Base-by-base conservation (phyloP, 2,888 invertebrate genomes). In the Coleophora deauratella region DNA sequence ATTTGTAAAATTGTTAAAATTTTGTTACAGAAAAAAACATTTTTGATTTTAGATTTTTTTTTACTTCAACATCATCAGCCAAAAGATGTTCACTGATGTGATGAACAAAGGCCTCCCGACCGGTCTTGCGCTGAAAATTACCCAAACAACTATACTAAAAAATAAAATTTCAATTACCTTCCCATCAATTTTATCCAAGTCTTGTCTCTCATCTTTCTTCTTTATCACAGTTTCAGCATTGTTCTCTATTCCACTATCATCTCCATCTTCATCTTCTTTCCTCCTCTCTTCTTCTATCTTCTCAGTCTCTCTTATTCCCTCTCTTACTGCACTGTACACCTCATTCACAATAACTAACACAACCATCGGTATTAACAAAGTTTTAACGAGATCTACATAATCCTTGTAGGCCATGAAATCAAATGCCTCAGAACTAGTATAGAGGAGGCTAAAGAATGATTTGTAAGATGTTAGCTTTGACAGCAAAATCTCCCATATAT, bases 371-470 rank as follows among this genome's bases (percentile, higher is more conserved):
- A 91, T 68, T 0, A 93, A 58, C 3, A 89, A 66, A 0, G 91
- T 89, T 38, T 72, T 66, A 0, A 74, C 58, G 12, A 92, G 62
- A 36, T 86, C 86, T 31, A 71, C 62, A 0, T 90, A 61, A 0
- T 90, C 21, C 3, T 21, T 21, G 6, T 21, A 21, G 21, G 89
- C 90, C 35, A 94, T 62, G 59, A 92, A 93, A 58, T 92, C 92
- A 62, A 94, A 95, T 43, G 93, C 93, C 0, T 88, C 85, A 0
- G 92, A 90, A 65, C 94, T 94, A 0, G 93, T 93, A 57, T 94
- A 95, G 2, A 95, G 67, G 60, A 92, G 67, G 0, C 93, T 92
- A 58, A 95, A 93, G 59, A 95, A 95, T 50, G 88, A 91, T 54
- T 88, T 88, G 59, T 86, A 92, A 50, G 85, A 70, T 0, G 88